phyloP scores from a whole-genome alignment of 2,797 vertebrate genomes.

The Tragopan temminckii region DNA sequence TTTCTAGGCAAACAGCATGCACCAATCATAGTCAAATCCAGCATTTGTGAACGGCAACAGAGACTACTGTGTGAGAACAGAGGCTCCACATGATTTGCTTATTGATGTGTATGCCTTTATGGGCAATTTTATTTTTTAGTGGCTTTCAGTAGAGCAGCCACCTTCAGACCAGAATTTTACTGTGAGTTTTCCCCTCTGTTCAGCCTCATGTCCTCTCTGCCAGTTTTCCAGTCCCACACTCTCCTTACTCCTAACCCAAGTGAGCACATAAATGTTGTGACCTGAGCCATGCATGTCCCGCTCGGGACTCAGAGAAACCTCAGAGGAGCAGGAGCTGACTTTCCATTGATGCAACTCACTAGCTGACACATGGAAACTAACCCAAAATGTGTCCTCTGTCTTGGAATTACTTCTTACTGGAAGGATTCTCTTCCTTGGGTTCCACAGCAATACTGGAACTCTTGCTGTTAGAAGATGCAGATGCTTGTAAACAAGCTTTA shows the following conservation, averaged over 20 bases:
- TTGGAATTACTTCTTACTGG: background rate
- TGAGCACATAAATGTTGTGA: background rate
- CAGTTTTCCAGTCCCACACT: background rate
- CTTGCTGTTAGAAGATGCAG: rapidly evolving
- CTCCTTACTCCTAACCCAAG: background rate
- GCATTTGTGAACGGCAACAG: background rate
- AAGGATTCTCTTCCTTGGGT: background rate
- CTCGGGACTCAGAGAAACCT: background rate
- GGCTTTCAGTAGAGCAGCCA: background rate
- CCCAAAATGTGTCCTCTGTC: background rate
- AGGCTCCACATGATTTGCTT: background rate
- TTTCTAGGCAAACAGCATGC: background rate
- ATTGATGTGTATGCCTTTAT: background rate
- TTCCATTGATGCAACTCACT: background rate
- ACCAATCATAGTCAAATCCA: background rate
- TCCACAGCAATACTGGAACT: background rate
- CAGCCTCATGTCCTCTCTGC: background rate
- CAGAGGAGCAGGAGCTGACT: background rate
- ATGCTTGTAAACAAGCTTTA: background rate
- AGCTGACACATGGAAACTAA: background rate
- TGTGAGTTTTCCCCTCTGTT: background rate
- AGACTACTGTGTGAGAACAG: background rate
- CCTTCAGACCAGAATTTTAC: background rate
- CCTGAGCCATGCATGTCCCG: rapidly evolving
- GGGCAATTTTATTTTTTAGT: background rate